Evolutionary conservation across 2,888 invertebrate species (phyloP), one percentile per base, ranked within the genome.

Genomic region (Stramonita haemastoma): DNA sequence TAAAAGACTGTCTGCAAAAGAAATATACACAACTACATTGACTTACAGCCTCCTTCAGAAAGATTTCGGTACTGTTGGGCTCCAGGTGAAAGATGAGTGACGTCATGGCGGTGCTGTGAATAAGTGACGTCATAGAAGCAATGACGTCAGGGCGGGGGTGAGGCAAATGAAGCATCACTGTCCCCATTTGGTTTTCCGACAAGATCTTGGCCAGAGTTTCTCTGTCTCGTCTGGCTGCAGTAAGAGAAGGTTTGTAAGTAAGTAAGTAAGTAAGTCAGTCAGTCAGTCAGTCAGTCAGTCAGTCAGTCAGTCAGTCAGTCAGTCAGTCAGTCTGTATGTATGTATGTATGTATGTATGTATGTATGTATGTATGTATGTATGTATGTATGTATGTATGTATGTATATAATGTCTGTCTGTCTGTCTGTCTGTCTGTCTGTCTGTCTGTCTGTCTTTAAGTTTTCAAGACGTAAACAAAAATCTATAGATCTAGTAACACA

Each of bases 61-160:
- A 83, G 13, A 83, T 46, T 15, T 83, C 81, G 22, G 81, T 83
- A 36, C 36, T 83, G 6, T 83, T 46, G 22, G 81, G 81, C 81
- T 36, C 81, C n/a, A 83, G 46, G 26, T 26, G 22, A 26, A 83
- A 46, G 81, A 83, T 83, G 36, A 83, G 13, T 46, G 81, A 83
- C 81, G 46, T 83, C 81, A 83, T 22, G 46, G 81, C 22, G 5
- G 81, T 83, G 81, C 36, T 83, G 46, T 83, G 81, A 19, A 83
- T 36, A 22, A 83, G 19, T 83, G 81, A 83, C 46, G 81, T 83
- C 29, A 83, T 11, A 29, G 81, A 83, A 6, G 36, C 36, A 13
- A 46, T 83, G 81, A 83, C 81, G 81, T 83, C 81, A 83, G 81
- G 29, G 26, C 81, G 81, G 4, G 81, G 46, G 22, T 26, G 36